Evolutionary conservation across 2,888 invertebrate species (phyloP), one percentile per base, ranked within the genome.

Genomic region (Erebia epiphron): DNA sequence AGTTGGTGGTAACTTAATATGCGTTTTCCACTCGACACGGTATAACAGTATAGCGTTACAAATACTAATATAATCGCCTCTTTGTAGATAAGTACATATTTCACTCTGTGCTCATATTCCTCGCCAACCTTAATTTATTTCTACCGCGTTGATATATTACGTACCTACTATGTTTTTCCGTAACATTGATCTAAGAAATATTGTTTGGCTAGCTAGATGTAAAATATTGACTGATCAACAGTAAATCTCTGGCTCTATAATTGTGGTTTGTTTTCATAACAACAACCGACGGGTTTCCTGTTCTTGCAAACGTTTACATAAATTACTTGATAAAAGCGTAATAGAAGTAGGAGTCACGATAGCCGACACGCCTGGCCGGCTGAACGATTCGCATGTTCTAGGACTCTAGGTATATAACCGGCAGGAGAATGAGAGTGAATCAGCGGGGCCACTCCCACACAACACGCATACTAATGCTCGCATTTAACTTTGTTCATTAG

Each of bases 351-450:
- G 41, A 78, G 72, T 86, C 90, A 90, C 90, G 90, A 86, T 81
- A 86, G 75, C 78, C 81, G 86, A 78, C 83, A 87, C 86, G 88
- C 83, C 86, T 79, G 83, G 84, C 80, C 83, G 83, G 81, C 78
- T 78, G 76, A 58, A 21, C 78, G 78, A 71, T 71, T 72, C 78
- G 82, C 85, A 85, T 83, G 86, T 85, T 86, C 86, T 82, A 85
- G n/a, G n/a, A n/a, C n/a, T 86, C 82, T 82, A 82, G 84, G 85
- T 0, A n/a, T 14, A 14, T n/a, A 21, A 18, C 43, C 61, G 61
- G 61, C 43, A n/a, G 77, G 82, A 86, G 86, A 85, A 87, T 85
- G 87, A 89, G 84, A 88, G 86, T 89, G 89, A 89, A 86, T 88
- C 87, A 87, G 79, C 71, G 41, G 60, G 69, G 71, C 72, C 72